Conservation (phyloP, 1,140 invertebrate genomes). For the Danaus plexippus region DNA sequence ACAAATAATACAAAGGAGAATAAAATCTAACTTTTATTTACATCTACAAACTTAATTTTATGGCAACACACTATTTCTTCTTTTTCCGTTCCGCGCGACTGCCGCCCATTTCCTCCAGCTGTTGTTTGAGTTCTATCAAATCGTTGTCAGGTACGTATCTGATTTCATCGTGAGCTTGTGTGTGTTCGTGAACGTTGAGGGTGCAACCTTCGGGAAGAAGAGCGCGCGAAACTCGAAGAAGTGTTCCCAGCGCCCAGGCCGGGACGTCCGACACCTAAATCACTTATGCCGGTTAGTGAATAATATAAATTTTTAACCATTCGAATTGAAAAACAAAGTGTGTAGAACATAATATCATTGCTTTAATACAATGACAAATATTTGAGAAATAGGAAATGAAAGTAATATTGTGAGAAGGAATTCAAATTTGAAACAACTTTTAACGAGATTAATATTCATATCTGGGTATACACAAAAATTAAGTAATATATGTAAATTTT, state of each 20-base stretch:
- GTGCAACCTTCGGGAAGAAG: slow-evolving; percentile 82
- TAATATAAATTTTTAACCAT: too few relatives aligned
- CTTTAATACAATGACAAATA: too few relatives aligned
- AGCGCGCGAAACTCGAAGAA: slow-evolving; percentile 81
- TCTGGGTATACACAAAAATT: too few relatives aligned
- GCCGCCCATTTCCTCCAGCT: slow-evolving; percentile 76
- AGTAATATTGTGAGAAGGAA: too few relatives aligned
- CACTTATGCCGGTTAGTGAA: background rate
- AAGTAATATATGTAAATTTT: too few relatives aligned
- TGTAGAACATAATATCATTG: too few relatives aligned
- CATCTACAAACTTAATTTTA: slow-evolving; percentile 13
- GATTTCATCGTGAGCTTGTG: slow-evolving; percentile 72
- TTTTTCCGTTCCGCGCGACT: slow-evolving; percentile 70
- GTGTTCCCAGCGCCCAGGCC: slow-evolving; percentile 63
- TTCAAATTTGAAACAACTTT: too few relatives aligned
- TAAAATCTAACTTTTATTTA: slow-evolving; percentile 11
- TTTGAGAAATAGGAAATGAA: too few relatives aligned
- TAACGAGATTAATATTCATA: too few relatives aligned
- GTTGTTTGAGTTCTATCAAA: slow-evolving; percentile 79
- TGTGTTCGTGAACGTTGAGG: slow-evolving; percentile 74
- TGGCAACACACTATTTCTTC: slow-evolving; percentile 27
- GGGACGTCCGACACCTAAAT: slow-evolving; percentile 74
- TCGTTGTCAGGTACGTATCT: slow-evolving; percentile 86
- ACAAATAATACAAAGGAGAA: background rate
- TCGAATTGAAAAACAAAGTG: too few relatives aligned